Percentiles rank a stretch among this genome's conserved stretches.
phyloP scores from a whole-genome alignment of 2,113 vertebrate genomes.

The Gila orcuttii region DNA sequence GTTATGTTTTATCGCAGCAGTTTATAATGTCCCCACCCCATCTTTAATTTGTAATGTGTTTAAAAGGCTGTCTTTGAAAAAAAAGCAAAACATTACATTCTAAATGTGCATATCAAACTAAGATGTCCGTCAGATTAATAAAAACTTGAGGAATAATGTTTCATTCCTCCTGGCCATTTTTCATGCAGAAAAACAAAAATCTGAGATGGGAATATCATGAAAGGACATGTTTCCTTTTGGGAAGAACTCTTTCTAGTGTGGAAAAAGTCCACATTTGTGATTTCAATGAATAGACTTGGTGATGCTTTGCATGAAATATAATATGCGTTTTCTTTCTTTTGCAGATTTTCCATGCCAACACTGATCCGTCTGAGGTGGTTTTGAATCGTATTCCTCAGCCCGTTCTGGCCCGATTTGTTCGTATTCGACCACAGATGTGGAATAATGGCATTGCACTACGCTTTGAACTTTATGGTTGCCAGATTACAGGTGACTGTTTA shows the following conservation, averaged over 20 bases:
- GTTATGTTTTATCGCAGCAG: background rate
- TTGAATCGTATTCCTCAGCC: constrained; percentile 91
- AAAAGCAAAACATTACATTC: background rate
- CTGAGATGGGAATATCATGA: background rate
- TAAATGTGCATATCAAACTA: background rate
- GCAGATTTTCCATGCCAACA: constrained; percentile 93
- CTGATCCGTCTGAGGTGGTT: constrained; percentile 89
- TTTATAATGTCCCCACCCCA: background rate
- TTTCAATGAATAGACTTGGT: background rate
- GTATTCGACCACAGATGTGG: constrained; percentile 92
- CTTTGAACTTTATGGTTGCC: constrained; percentile 94
- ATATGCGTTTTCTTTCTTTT: background rate
- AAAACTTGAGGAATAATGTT: background rate
- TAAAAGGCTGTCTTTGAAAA: background rate
- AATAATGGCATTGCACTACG: constrained; percentile 89
- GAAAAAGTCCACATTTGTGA: background rate
- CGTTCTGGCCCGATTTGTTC: constrained; percentile 88
- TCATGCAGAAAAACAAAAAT: background rate
- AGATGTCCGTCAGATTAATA: background rate
- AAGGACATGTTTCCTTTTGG: background rate
- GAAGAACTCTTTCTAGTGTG: background rate
- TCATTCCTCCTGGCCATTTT: background rate
- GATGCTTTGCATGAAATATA: background rate
- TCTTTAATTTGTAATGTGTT: background rate
- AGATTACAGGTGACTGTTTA: constrained; percentile 75